These are phyloP conservation scores for Onychomys torridus DNA, from an alignment of 2,797 vertebrate genomes.

Conservation along the genomic window DNA sequence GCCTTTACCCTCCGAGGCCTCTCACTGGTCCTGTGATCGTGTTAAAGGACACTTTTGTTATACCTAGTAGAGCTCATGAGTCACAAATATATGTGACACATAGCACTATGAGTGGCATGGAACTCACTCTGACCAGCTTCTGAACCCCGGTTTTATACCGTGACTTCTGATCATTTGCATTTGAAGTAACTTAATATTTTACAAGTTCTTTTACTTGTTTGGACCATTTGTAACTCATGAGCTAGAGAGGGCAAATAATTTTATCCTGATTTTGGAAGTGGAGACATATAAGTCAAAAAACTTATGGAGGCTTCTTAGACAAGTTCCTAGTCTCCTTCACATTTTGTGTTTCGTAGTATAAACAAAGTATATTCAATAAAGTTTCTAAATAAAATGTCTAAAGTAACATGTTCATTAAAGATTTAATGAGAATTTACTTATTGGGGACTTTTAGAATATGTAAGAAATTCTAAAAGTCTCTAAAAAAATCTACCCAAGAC, in stretches of 20 bases:
- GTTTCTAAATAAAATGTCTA: conserved; percentile 38
- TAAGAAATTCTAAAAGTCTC: not conserved
- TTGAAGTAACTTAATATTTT: not conserved
- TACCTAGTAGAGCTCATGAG: not conserved
- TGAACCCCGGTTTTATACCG: not conserved
- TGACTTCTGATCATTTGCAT: not conserved
- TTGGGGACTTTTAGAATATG: conserved; percentile 7
- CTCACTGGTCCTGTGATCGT: not conserved
- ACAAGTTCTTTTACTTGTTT: not conserved
- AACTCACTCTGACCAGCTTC: not conserved
- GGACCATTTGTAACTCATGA: not conserved
- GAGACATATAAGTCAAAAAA: not conserved
- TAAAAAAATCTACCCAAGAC: not conserved
- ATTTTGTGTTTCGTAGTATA: not conserved
- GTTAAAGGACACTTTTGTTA: not conserved
- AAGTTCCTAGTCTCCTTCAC: not conserved
- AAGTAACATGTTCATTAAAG: conserved; percentile 3
- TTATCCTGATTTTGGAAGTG: conserved; percentile 24
- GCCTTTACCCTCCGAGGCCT: too few relatives aligned
- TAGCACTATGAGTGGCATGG: not conserved
- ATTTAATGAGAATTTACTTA: conserved; percentile 60
- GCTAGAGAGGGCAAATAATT: not conserved
- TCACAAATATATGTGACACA: conserved; percentile 3
- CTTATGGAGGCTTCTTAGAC: not conserved
- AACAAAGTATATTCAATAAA: not conserved